These are phyloP conservation scores for Caenorhabditis sinica DNA, from an alignment of 2,888 invertebrate species.

Conservation along the genomic window DNA sequence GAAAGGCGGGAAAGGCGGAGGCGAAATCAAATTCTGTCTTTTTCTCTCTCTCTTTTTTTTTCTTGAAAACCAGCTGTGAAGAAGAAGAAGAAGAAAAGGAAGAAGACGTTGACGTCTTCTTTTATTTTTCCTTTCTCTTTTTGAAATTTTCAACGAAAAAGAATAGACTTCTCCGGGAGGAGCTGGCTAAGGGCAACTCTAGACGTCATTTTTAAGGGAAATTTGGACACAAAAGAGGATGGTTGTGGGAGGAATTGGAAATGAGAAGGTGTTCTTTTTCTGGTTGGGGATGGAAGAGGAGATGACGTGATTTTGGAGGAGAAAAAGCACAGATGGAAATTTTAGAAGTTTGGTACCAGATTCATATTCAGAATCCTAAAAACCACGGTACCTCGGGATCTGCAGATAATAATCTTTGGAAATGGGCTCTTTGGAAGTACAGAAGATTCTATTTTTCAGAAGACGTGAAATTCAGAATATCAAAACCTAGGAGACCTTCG, in stretches of 20 bases:
- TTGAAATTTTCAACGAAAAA: constrained; percentile 24
- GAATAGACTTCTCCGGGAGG: background rate
- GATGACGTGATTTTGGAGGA: constrained; percentile 19
- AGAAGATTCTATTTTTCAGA: too few relatives aligned
- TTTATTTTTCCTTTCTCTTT: constrained; percentile 40
- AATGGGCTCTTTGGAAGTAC: too few relatives aligned
- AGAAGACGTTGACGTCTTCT: constrained; percentile 38
- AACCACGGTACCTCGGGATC: too few relatives aligned
- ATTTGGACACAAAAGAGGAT: background rate
- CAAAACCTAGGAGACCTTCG: too few relatives aligned
- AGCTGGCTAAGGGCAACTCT: constrained; percentile 11
- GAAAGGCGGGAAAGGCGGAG: constrained; percentile 22
- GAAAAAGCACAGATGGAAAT: background rate
- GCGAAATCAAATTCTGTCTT: constrained; percentile 44
- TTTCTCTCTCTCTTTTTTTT: background rate
- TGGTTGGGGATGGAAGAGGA: background rate
- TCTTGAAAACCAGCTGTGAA: constrained; percentile 14
- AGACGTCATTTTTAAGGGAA: constrained; percentile 21
- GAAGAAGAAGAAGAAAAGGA: constrained; percentile 26
- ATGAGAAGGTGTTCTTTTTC: constrained; percentile 11
- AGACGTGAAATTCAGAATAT: too few relatives aligned
- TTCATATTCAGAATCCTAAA: constrained; percentile 4
- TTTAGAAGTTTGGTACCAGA: too few relatives aligned
- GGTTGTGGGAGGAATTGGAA: background rate
- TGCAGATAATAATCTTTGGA: too few relatives aligned